Evolutionary conservation across 1,140 invertebrate genomes (phyloP), one percentile per base, ranked within the genome.

Genomic region (Sycophaga agraensis): DNA sequence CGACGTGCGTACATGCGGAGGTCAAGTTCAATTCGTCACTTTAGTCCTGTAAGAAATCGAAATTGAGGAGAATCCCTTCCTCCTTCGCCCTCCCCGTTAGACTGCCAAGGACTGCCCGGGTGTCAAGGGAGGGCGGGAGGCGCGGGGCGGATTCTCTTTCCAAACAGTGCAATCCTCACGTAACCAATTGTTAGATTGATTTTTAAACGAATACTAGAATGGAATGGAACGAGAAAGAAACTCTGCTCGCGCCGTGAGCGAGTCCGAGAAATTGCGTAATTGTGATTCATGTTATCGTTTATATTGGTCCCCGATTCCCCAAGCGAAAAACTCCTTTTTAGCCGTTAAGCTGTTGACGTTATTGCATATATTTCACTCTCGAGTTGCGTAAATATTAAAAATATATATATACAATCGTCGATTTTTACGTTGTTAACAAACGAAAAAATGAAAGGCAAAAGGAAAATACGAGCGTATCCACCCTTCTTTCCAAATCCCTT

Each of bases 261-360:
- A 58, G 55, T 43, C 17, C 54, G 65, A 69, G 59, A 66, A 72
- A 76, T 77, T 72, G 72, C 75, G 74, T 77, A 72, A 79, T 79
- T 76, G 76, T 77, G 77, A 78, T 79, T 73, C 71, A 75, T 74
- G 76, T 79, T 78, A 79, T 79, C 72, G 75, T 78, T 79, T 79
- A 73, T 78, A 78, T 75, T 69, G 69, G 66, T 67, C 76, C 73
- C 69, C n/a, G n/a, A 55, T 70, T 73, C 70, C 67, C 74, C 70
- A 45, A 28, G 50, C 46, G 54, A 54, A 63, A 57, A 63, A 17
- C 70, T 69, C 71, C 67, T 70, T 70, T 68, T 71, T 77, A 76
- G 73, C 69, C 63, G 65, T 73, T 78, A 80, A 80, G 73, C 75
- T 80, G 78, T 79, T 80, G 75, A 78, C 75, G 76, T 79, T 80